Evolutionary conservation across 2,113 vertebrate genomes (phyloP).

Genomic region (Corydoras maculifer): DNA sequence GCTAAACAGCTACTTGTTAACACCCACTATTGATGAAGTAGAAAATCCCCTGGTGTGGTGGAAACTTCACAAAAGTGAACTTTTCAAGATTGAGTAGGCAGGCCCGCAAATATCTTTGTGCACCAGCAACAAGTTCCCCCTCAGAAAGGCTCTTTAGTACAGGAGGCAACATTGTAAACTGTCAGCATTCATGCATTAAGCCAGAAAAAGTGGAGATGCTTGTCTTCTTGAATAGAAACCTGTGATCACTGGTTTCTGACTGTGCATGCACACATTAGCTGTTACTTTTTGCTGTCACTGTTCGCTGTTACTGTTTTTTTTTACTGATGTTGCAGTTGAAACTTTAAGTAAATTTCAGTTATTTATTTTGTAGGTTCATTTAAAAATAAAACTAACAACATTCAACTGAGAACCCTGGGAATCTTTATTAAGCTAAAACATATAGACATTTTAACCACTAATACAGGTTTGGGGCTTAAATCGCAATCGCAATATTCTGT

Average conservation of each 20-base stretch:
- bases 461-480: background rate
- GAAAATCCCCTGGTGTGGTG: background rate
- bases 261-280: background rate
- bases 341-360: background rate
- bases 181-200: too few species aligned
- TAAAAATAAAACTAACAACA: background rate
- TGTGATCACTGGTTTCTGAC: background rate
- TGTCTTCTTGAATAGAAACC: background rate
- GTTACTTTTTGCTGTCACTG: background rate
- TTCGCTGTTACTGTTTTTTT: background rate
- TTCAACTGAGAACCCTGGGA: background rate
- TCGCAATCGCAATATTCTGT: background rate
- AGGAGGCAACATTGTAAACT: background rate
- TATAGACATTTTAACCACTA: background rate
- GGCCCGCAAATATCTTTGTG: constrained; percentile 5
- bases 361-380: background rate
- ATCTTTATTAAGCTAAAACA: background rate
- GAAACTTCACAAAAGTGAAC: background rate
- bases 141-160: constrained; percentile 7
- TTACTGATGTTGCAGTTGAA: background rate
- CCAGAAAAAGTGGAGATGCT: background rate
- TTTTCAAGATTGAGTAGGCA: background rate
- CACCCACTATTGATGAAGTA: constrained; percentile 1
- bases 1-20: constrained; percentile 4
- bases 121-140: background rate